A percentile compares a stretch with the other conserved stretches of the same genome.
Evolutionary conservation across 92 coral and sea anemone genomes (phyloP).

Genomic region (Anthopleura xanthogrammica): DNA sequence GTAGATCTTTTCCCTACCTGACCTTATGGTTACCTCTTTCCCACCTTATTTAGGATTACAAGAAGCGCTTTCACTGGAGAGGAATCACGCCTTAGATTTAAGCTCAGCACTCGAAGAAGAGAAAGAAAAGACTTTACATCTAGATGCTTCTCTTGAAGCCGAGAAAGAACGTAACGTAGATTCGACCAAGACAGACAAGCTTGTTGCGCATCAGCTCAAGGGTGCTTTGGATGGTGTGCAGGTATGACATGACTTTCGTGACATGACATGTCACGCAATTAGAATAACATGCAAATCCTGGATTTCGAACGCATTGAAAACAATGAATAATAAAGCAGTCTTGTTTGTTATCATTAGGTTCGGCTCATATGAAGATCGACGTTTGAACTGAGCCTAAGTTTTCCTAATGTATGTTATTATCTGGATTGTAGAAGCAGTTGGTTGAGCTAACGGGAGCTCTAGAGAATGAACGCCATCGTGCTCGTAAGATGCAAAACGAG

Average conservation of each 20-base stretch:
- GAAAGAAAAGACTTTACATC: conserved; percentile 53
- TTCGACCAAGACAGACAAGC: conserved; percentile 49
- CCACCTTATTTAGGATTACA: conserved; percentile 54
- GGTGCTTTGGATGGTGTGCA: conserved; percentile 91
- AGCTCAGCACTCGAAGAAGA: conserved; percentile 87
- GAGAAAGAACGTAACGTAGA: conserved; percentile 55
- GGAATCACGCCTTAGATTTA: conserved; percentile 71
- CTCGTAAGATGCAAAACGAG: conserved; percentile 87
- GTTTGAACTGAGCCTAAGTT: not conserved
- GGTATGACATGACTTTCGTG: conserved; percentile 43
- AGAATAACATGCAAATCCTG: too few relatives aligned
- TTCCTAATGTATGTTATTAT: not conserved
- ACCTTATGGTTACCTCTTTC: too few relatives aligned
- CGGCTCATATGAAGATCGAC: too few relatives aligned
- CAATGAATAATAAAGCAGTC: too few relatives aligned
- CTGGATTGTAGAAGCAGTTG: conserved; percentile 68
- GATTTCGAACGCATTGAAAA: too few relatives aligned
- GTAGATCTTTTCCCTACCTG: too few relatives aligned
- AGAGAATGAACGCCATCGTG: conserved; percentile 86
- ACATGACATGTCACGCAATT: not conserved
- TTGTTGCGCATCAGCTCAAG: conserved; percentile 82
- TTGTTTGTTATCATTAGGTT: too few relatives aligned
- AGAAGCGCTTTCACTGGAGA: conserved; percentile 76
- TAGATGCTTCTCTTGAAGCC: conserved; percentile 66
- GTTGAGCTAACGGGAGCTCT: conserved; percentile 85